Percentiles rank a stretch among this genome's conserved stretches.
Conservation (phyloP, 2,113 vertebrate species). For the Coturnix japonica region DNA sequence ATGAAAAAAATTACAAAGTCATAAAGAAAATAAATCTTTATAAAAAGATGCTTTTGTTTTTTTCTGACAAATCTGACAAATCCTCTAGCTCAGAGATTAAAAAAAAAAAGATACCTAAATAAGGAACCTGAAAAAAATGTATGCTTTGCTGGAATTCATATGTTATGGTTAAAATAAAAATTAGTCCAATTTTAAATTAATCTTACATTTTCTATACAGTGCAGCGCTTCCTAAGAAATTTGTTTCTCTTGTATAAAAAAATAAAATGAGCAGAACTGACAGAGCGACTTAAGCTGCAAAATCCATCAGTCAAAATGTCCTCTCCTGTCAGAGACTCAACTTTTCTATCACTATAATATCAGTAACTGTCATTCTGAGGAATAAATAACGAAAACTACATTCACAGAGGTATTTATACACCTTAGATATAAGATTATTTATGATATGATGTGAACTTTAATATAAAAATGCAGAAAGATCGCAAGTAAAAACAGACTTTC, state of each 20-base stretch:
- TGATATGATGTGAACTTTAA: neutral
- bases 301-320: conserved; percentile 38
- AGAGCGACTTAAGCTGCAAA: neutral
- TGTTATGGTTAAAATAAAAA: neutral
- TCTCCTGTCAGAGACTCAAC: conserved; percentile 37
- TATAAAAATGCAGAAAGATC: neutral
- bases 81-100: neutral
- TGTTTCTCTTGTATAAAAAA: neutral
- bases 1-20: neutral
- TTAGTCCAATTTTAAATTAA: neutral
- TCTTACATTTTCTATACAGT: neutral
- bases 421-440: neutral
- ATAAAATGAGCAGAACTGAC: neutral
- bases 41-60: neutral
- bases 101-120: neutral
- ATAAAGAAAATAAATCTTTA: neutral
- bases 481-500: neutral
- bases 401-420: neutral
- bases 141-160: neutral
- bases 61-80: neutral
- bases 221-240: neutral
- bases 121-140: neutral
- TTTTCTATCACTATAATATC: conserved; percentile 21
- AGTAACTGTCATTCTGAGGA: neutral
- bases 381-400: conserved; percentile 8